Base-by-base conservation (phyloP, 2,888 invertebrate species). In the Uropetala carovei region DNA sequence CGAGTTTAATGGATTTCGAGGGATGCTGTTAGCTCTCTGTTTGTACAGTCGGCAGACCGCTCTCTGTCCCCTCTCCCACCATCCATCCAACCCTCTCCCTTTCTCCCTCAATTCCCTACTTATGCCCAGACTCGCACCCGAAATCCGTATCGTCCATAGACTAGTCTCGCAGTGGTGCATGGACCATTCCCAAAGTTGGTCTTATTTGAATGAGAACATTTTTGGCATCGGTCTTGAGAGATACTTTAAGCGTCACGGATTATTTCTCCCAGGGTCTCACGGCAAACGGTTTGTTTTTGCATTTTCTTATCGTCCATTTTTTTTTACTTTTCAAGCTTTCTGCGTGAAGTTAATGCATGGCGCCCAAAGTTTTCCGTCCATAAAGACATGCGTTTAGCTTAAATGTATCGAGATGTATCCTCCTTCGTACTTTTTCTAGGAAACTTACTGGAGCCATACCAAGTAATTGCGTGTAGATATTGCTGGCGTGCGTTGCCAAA, bases 1-100 rank as follows among this genome's bases (percentile, higher is more conserved):
- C 89, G 89, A 89, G 89, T 89, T 89, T 89, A 89, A 89, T 89
- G 89, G 89, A 89, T 89, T 89, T 89, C 43, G 59, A 64, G 89
- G 43, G 64, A 89, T 64, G 89, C 89, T 89, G 89, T 89, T 89
- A 89, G 89, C 64, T 43, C 86, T 30, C 30, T 89, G 89, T 89
- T 89, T 64, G 89, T 56, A 18, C 64, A 89, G 89, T 68, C 64
- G 60, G 89, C 10, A 60, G 89, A 64, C 64, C 64, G n/a, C 58
- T 58, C 58, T 58, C 89, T 56, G n/a, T 83, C 16, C 83, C 56
- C 4, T 18, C 82, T 56, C 43, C 7, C 82, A 14, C 82, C 60
- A 10, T 13, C 85, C 8, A 18, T 56, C 64, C 58, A 64, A 22
- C 30, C 22, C 60, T 14, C 16, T 22, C 27, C 13, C 75, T 43